Percentiles rank a stretch among this genome's conserved stretches.
phyloP scores from a whole-genome alignment of 2,113 vertebrate genomes.

The Fulica atra region DNA sequence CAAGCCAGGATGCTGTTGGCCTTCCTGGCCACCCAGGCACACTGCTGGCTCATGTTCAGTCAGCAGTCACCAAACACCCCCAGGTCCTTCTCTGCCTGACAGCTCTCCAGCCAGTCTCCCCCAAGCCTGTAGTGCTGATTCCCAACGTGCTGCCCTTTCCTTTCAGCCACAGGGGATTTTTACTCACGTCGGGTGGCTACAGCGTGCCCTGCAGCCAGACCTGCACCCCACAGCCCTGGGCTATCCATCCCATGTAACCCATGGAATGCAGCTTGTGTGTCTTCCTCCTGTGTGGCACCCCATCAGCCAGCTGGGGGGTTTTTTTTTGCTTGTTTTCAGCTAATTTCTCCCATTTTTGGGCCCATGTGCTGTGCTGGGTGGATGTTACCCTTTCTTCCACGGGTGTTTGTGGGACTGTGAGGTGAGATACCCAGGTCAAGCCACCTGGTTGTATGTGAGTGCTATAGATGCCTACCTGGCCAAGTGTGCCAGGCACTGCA shows the following conservation, averaged over 20 bases:
- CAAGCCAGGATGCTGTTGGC: no score
- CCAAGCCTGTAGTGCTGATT: neutral
- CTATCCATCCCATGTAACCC: neutral
- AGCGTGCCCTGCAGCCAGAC: neutral
- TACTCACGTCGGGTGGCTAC: neutral
- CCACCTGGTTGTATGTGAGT: neutral
- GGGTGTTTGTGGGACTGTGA: fast-evolving
- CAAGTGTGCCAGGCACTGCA: neutral
- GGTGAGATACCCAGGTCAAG: neutral
- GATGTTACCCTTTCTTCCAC: neutral
- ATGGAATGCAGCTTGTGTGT: neutral
- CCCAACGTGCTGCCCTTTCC: neutral
- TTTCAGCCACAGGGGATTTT: neutral
- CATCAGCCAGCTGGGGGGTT: neutral
- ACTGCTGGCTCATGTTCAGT: no score
- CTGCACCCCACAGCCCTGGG: neutral
- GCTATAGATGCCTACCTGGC: no score
- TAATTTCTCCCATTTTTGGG: neutral
- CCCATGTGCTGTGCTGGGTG: neutral
- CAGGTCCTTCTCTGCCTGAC: no score
- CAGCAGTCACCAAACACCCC: no score
- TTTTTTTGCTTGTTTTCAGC: neutral
- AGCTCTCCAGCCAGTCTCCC: no score
- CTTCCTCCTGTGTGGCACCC: neutral
- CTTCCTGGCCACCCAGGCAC: no score